Base-by-base conservation (phyloP, 2,888 invertebrate genomes). In the Papilio gigon region DNA sequence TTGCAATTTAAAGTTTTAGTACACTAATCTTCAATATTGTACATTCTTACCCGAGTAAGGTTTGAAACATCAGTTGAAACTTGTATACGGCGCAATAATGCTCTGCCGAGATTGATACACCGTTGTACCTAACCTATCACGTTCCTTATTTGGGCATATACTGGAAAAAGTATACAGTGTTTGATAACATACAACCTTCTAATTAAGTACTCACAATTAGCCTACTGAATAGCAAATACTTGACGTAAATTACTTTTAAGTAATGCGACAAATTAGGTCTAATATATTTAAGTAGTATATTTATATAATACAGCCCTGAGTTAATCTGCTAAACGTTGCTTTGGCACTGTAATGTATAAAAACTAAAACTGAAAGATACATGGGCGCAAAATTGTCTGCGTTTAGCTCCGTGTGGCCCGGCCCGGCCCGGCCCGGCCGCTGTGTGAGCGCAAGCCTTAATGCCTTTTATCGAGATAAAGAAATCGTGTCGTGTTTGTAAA, bases 361-460 rank as follows among this genome's bases (percentile, higher is more conserved):
- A 89, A 87, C 82, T 83, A 79, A 85, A 85, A 86, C 80, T 85
- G 83, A 85, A 86, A 87, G 30, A 87, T 87, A 86, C 87, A 86
- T 84, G 76, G 81, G 81, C 78, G 80, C 80, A 81, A 84, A 85
- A 81, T 84, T 84, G 79, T 83, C 83, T 79, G 80, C 85, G 85
- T 87, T n/a, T 87, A 85, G 83, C 78, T 74, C 56, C 44, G 80
- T 75, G 77, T 78, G 79, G 75, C 77, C 72, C 71, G 76, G 76
- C 79, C 78, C 79, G 78, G 73, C 75, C 85, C n/a, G 79, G 75
- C 77, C 72, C 79, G 78, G 73, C 75, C 85, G 83, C 80, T 86
- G 85, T 86, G 87, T 86, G 84, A 82, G 80, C 76, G 76, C 78
- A 71, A 78, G 80, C 84, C 84, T 84, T 81, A 80, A 82, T 77